These are phyloP conservation scores for Drosophila parabipectinata DNA, from an alignment of 1,140 invertebrate genomes.

Conservation along the genomic window DNA sequence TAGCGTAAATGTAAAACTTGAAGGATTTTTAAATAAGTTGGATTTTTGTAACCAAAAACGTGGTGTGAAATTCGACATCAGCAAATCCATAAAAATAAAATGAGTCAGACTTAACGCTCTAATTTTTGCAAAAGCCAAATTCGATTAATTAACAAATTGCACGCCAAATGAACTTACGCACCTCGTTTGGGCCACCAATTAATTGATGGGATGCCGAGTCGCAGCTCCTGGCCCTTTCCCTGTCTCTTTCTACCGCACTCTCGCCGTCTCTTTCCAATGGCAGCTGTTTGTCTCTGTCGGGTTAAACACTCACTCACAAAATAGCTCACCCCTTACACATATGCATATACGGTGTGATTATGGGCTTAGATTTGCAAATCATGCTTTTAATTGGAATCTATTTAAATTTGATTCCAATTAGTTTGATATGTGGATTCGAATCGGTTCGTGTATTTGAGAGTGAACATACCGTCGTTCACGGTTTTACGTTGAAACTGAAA, in stretches of 20 bases:
- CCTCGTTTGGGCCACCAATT: constrained; percentile 55
- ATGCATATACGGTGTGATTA: constrained; percentile 23
- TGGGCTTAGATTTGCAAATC: constrained; percentile 16
- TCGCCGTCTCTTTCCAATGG: background rate
- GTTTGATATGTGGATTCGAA: constrained; percentile 46
- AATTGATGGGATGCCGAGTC: constrained; percentile 55
- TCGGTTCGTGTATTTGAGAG: constrained; percentile 44
- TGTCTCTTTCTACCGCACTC: background rate
- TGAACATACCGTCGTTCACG: constrained; percentile 33
- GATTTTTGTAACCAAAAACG: background rate
- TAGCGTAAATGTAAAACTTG: no score
- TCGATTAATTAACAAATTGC: constrained; percentile 68
- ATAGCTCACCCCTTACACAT: background rate
- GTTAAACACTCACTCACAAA: constrained; percentile 9
- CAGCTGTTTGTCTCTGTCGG: background rate
- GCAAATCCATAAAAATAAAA: constrained; percentile 2
- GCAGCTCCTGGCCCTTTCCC: background rate
- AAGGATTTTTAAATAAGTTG: no score
- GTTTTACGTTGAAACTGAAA: background rate
- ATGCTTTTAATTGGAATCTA: constrained; percentile 54
- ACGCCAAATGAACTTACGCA: constrained; percentile 58
- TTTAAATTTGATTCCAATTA: constrained; percentile 55
- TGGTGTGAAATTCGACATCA: constrained; percentile 21
- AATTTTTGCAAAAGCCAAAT: constrained; percentile 43
- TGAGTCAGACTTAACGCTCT: constrained; percentile 43